phyloP scores from a whole-genome alignment of 2,888 invertebrate genomes.

The Prenolepis imparis region DNA sequence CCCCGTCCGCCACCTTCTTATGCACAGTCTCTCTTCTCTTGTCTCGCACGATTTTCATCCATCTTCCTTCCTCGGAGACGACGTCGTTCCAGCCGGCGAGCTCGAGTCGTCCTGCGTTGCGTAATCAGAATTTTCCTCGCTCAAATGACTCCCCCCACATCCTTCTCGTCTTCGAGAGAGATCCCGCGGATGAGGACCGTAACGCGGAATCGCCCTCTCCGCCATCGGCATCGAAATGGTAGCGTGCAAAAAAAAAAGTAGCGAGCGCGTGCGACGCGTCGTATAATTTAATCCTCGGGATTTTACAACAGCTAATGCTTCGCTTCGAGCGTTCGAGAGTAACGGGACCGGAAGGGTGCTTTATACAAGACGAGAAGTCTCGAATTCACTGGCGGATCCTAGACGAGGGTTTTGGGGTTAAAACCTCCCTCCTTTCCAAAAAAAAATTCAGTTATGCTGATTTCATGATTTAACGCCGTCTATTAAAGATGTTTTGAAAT shows the following conservation, averaged over 20 bases:
- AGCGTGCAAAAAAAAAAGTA: slow-evolving; percentile 29
- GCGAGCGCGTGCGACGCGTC: slow-evolving; percentile 9
- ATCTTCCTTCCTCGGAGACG: slow-evolving; percentile 64
- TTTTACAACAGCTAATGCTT: slow-evolving; percentile 31
- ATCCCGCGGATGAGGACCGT: slow-evolving; percentile 35
- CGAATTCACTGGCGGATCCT: no score
- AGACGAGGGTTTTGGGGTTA: no score
- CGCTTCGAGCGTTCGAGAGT: slow-evolving; percentile 19
- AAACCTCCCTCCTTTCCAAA: no score
- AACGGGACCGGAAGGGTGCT: slow-evolving; percentile 27
- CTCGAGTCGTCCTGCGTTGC: slow-evolving; percentile 61
- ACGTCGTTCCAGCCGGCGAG: slow-evolving; percentile 52
- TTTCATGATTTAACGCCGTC: no score
- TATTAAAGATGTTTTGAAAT: no score
- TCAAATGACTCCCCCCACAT: slow-evolving; percentile 67
- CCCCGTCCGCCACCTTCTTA: slow-evolving; percentile 65
- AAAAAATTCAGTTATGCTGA: no score
- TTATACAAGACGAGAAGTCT: neutral
- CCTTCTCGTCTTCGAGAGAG: slow-evolving; percentile 1
- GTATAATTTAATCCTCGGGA: slow-evolving; percentile 36
- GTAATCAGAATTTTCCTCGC: slow-evolving; percentile 73
- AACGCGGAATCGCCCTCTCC: slow-evolving; percentile 24
- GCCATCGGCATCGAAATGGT: slow-evolving; percentile 16
- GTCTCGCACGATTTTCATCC: slow-evolving; percentile 66
- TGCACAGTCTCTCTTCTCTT: slow-evolving; percentile 23